These are phyloP conservation scores for Dryoscopus gambensis DNA, from an alignment of 2,113 vertebrate genomes.

Conservation along the genomic window DNA sequence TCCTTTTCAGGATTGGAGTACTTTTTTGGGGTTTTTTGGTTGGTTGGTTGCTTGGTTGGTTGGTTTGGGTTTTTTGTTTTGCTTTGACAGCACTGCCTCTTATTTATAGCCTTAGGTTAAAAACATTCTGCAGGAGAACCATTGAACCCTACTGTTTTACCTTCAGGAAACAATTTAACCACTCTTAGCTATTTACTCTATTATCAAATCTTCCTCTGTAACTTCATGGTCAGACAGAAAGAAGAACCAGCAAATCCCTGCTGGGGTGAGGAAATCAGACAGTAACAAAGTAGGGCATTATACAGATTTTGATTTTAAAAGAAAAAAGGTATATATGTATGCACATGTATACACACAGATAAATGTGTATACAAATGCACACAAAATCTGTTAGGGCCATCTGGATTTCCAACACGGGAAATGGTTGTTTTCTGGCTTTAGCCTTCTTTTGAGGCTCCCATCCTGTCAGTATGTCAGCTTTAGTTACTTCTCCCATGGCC, in stretches of 20 bases:
- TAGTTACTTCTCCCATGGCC: not conserved
- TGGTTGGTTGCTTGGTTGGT: not conserved
- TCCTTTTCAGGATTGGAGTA: not conserved
- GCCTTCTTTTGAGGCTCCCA: not conserved
- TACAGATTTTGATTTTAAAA: not conserved
- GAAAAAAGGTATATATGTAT: not conserved
- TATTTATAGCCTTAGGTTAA: slow-evolving; percentile 22
- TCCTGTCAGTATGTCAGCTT: not conserved
- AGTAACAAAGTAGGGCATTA: not conserved
- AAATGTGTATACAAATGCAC: not conserved
- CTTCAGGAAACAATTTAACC: slow-evolving; percentile 31
- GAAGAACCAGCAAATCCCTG: not conserved
- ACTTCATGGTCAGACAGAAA: not conserved
- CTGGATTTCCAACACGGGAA: slow-evolving; percentile 8
- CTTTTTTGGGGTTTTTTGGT: not conserved
- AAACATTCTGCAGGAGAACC: not conserved
- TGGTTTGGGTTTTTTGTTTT: not conserved
- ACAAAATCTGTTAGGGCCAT: slow-evolving; percentile 27
- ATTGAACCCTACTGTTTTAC: slow-evolving; percentile 1
- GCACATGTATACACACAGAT: not conserved
- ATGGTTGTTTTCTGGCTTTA: slow-evolving; percentile 8
- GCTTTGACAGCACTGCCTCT: not conserved
- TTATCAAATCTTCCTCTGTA: not conserved
- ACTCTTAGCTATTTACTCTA: slow-evolving; percentile 21
- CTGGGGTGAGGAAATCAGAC: not conserved